Conservation (phyloP, 2,113 vertebrate species). For the Myotis lucifugus region DNA sequence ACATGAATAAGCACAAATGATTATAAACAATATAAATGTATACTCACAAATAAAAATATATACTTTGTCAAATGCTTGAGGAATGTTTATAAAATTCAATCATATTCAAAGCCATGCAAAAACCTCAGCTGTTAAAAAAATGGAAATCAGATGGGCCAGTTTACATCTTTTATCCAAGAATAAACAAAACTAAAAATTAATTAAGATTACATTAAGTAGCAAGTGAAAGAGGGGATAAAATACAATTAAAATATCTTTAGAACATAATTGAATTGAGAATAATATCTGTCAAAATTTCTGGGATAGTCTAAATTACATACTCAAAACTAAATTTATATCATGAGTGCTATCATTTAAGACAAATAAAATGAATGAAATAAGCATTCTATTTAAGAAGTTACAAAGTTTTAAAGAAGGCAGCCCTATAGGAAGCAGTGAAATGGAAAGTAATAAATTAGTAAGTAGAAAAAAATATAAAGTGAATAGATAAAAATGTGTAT, state of each 20-base stretch:
- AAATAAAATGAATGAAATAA: slow-evolving; percentile 6
- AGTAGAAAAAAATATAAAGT: neutral
- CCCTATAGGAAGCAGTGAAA: neutral
- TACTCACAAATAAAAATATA: neutral
- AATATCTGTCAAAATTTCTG: slow-evolving; percentile 8
- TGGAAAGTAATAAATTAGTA: neutral
- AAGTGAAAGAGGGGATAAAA: slow-evolving; percentile 48
- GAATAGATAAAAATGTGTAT: neutral
- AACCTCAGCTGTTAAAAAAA: neutral
- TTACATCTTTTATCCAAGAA: slow-evolving; percentile 23
- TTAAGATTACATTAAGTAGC: slow-evolving; percentile 56
- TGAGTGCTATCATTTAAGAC: neutral
- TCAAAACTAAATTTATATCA: slow-evolving; percentile 8
- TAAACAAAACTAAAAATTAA: slow-evolving; percentile 61
- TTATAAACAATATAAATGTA: slow-evolving; percentile 16
- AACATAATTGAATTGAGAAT: slow-evolving; percentile 53
- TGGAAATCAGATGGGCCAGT: neutral
- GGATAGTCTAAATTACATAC: slow-evolving; percentile 1
- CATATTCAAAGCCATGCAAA: neutral
- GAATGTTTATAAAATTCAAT: slow-evolving; percentile 30
- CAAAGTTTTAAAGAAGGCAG: neutral
- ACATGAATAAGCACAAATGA: neutral
- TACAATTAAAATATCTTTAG: slow-evolving; percentile 55
- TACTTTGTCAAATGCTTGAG: neutral
- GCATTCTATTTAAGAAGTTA: slow-evolving; percentile 29